These are phyloP conservation scores for Papilio dardanus DNA, from an alignment of 1,140 invertebrate genomes.

Conservation along the genomic window DNA sequence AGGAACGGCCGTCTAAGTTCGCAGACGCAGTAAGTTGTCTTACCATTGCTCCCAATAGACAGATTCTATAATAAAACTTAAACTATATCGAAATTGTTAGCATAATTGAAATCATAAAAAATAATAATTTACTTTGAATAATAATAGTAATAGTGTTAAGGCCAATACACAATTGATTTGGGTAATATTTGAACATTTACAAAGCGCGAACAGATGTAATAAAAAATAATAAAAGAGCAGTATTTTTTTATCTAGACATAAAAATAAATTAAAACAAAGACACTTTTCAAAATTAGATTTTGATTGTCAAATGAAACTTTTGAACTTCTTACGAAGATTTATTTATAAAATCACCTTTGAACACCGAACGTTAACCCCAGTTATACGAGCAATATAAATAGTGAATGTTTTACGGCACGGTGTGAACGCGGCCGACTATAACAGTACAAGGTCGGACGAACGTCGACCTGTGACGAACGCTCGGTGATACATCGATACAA, in stretches of 20 bases:
- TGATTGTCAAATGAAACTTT: neutral
- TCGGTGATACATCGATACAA: neutral
- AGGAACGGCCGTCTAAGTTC: too few species aligned
- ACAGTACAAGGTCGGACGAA: slow-evolving; percentile 5
- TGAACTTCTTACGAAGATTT: neutral
- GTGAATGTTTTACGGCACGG: slow-evolving; percentile 18
- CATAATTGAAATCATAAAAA: too few species aligned
- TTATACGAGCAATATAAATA: neutral
- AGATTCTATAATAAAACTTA: too few species aligned
- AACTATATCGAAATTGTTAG: too few species aligned
- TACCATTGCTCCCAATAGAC: too few species aligned
- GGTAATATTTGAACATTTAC: neutral
- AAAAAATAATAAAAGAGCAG: too few species aligned
- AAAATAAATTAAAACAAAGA: neutral
- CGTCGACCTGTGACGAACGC: slow-evolving; percentile 14
- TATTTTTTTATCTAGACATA: too few species aligned
- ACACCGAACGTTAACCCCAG: slow-evolving; percentile 9
- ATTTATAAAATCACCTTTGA: neutral
- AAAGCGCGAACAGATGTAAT: too few species aligned
- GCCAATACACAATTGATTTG: too few species aligned
- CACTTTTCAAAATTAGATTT: neutral
- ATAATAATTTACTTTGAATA: too few species aligned
- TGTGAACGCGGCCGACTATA: neutral
- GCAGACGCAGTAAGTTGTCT: too few species aligned
- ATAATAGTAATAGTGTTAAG: too few species aligned